phyloP scores from a whole-genome alignment of 2,797 vertebrate genomes.

The Crocodylus rhombifer region DNA sequence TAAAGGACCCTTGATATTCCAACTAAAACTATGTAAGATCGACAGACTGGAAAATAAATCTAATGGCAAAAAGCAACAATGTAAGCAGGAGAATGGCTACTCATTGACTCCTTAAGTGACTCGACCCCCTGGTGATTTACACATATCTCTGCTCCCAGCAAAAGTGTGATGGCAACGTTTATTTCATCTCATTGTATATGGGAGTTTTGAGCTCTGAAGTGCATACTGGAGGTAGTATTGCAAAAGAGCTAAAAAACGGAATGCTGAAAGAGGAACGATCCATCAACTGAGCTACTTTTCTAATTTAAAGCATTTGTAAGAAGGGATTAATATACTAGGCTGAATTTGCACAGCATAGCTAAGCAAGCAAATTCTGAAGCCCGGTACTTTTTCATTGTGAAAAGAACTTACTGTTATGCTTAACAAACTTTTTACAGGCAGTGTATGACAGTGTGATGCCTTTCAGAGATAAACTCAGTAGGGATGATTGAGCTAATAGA shows the following conservation, averaged over 20 bases:
- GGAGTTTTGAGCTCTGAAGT: neutral
- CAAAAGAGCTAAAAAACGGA: neutral
- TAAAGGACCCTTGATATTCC: neutral
- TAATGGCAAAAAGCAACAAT: neutral
- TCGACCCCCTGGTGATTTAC: neutral
- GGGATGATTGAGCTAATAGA: no score
- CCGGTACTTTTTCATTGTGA: neutral
- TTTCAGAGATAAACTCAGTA: no score
- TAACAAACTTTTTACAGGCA: neutral
- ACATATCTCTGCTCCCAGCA: neutral
- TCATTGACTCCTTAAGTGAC: neutral
- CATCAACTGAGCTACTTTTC: neutral
- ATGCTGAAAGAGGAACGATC: neutral
- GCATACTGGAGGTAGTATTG: accelerated
- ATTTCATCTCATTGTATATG: neutral
- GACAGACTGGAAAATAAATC: neutral
- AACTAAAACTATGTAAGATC: accelerated
- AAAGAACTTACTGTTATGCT: accelerated
- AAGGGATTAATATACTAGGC: neutral
- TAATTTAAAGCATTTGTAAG: neutral
- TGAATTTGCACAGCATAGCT: neutral
- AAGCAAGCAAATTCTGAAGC: neutral
- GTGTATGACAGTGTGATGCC: no score
- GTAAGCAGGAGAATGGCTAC: neutral
- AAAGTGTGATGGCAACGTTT: neutral